Percentiles rank a stretch among this genome's conserved stretches.
phyloP scores from a whole-genome alignment of 2,797 vertebrate genomes.

The Smutsia gigantea region DNA sequence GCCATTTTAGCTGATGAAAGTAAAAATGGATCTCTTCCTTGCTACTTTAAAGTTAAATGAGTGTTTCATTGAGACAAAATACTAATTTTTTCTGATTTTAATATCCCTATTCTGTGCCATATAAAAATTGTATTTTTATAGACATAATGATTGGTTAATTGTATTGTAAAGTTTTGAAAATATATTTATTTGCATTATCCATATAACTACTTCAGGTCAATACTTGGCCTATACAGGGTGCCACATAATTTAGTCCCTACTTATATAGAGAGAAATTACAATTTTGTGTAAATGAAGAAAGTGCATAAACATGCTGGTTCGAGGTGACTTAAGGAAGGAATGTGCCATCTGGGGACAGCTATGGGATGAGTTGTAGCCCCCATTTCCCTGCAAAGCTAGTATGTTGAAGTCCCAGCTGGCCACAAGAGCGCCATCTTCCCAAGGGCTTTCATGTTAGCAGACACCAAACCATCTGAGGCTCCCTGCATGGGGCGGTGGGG shows the following conservation, averaged over 20 bases:
- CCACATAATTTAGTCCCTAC: neutral
- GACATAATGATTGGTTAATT: neutral
- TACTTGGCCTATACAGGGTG: neutral
- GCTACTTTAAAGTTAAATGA: slow-evolving; percentile 33
- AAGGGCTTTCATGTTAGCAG: slow-evolving; percentile 83
- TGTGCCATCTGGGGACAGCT: neutral
- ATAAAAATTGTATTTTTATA: neutral
- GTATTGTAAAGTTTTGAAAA: neutral
- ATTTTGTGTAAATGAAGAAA: neutral
- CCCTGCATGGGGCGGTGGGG: slow-evolving; percentile 45
- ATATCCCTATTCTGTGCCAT: neutral
- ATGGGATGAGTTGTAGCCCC: neutral
- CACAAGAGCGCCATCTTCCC: slow-evolving; percentile 68
- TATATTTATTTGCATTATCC: too few species aligned
- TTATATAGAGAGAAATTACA: neutral
- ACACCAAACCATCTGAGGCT: slow-evolving; percentile 62
- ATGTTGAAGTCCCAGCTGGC: neutral
- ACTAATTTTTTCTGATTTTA: neutral
- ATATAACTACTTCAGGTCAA: neutral
- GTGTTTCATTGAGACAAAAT: slow-evolving; percentile 52
- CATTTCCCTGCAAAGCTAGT: neutral
- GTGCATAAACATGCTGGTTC: neutral
- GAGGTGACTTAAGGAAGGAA: neutral
- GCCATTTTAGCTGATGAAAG: slow-evolving; percentile 59
- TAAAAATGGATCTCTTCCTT: slow-evolving; percentile 29